phyloP scores from a whole-genome alignment of 2,113 vertebrate genomes.

The Nettapus auritus region DNA sequence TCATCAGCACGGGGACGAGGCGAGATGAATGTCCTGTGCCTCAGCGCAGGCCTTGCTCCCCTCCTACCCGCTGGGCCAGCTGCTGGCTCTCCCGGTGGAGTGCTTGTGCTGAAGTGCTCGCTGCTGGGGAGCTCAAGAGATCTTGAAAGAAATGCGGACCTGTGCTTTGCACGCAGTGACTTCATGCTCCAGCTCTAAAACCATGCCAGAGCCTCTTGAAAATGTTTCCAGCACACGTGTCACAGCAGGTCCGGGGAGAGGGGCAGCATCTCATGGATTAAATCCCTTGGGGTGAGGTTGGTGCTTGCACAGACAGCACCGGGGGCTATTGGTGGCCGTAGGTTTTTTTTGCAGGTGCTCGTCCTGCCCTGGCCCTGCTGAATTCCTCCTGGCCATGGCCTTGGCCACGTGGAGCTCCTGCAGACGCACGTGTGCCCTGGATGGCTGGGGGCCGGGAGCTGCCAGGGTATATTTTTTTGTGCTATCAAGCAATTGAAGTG shows the following conservation, averaged over 20 bases:
- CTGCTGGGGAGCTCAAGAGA: constrained; percentile 16
- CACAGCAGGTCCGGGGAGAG: background rate
- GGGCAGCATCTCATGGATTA: background rate
- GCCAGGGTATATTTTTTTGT: background rate
- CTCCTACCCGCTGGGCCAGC: background rate
- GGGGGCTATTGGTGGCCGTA: fast-evolving
- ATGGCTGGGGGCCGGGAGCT: background rate
- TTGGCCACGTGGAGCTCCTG: background rate
- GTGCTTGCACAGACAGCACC: no score
- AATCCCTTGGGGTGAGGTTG: background rate
- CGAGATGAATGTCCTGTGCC: background rate
- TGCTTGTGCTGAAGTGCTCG: background rate
- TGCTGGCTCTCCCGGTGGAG: background rate
- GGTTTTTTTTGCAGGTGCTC: background rate
- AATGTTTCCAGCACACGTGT: fast-evolving
- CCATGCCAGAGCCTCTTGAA: background rate
- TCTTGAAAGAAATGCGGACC: background rate
- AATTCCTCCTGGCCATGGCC: background rate
- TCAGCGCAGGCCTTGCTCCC: background rate
- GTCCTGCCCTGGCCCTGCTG: background rate
- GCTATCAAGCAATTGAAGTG: background rate
- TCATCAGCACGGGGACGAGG: background rate
- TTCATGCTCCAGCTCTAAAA: background rate
- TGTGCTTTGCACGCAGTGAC: background rate
- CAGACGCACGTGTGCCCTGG: background rate